Evolutionary conservation across 2,113 vertebrate genomes (phyloP).

Genomic region (Paedocypris sp.): DNA sequence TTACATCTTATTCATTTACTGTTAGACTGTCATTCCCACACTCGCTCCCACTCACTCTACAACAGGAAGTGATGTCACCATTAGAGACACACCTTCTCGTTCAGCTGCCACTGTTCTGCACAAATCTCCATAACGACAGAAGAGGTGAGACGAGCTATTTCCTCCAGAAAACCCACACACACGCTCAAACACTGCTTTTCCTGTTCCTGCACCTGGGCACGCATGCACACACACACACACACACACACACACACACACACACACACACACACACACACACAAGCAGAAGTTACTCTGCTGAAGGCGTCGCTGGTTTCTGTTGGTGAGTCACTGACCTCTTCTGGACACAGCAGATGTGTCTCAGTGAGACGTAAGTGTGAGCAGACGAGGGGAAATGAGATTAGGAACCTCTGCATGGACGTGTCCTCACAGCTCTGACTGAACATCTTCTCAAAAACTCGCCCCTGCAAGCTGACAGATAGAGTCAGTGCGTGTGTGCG

Average conservation of each 20-base stretch:
- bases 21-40: neutral
- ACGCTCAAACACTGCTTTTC: slow-evolving; percentile 64
- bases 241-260: slow-evolving; percentile 9
- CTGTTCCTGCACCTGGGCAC: slow-evolving; percentile 56
- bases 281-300: slow-evolving; percentile 24
- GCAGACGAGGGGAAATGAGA: slow-evolving; percentile 74
- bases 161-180: slow-evolving; percentile 79
- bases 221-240: neutral
- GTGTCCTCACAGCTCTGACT: slow-evolving; percentile 64
- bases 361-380: slow-evolving; percentile 68
- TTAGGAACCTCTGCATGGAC: slow-evolving; percentile 66
- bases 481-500: neutral
- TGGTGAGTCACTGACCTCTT: slow-evolving; percentile 73
- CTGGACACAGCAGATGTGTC: slow-evolving; percentile 80
- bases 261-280: no score
- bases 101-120: slow-evolving; percentile 79
- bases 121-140: slow-evolving; percentile 72
- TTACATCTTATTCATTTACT: no score
- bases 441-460: slow-evolving; percentile 80
- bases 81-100: slow-evolving; percentile 86
- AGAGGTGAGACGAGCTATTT: slow-evolving; percentile 70
- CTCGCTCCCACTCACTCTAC: neutral
- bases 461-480: slow-evolving; percentile 65
- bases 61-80: neutral
- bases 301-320: neutral